A percentile compares a stretch with the other conserved stretches of the same genome.
phyloP scores from a whole-genome alignment of 2,888 invertebrate genomes.

The Bellardia pandia region DNA sequence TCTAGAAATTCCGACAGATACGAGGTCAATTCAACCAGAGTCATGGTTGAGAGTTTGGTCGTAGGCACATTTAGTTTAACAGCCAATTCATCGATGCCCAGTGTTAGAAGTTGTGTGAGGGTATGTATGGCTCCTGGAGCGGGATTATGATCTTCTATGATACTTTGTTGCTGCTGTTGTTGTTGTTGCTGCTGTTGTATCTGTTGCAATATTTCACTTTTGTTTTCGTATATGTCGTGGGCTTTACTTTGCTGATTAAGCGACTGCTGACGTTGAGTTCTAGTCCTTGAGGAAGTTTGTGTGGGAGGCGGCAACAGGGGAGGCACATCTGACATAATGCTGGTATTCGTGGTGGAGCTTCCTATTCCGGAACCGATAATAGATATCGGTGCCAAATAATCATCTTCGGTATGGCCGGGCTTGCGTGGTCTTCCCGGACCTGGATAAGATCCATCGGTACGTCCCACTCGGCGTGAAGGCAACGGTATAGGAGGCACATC shows the following conservation, averaged over 20 bases:
- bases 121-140: constrained; percentile 84
- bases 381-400: constrained; percentile 88
- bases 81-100: constrained; percentile 92
- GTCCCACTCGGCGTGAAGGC: constrained; percentile 85
- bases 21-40: constrained; percentile 93
- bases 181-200: constrained; percentile 72
- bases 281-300: constrained; percentile 77
- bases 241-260: constrained; percentile 73
- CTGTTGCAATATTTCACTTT: constrained; percentile 81
- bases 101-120: constrained; percentile 91
- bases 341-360: constrained; percentile 75
- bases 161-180: constrained; percentile 51
- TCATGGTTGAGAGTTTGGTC: constrained; percentile 92
- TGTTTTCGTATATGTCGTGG: constrained; percentile 82
- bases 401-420: constrained; percentile 87
- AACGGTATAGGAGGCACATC: constrained; percentile 87
- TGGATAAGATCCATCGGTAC: constrained; percentile 85
- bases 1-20: constrained; percentile 88
- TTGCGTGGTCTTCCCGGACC: constrained; percentile 85
- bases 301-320: constrained; percentile 85
- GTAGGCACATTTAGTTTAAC: constrained; percentile 90
- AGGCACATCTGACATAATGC: constrained; percentile 78
- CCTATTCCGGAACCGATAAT: constrained; percentile 70
- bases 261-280: constrained; percentile 79
- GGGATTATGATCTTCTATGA: constrained; percentile 40